Evolutionary conservation across 2,888 invertebrate genomes (phyloP).

Genomic region (Liodrosophila aerea): DNA sequence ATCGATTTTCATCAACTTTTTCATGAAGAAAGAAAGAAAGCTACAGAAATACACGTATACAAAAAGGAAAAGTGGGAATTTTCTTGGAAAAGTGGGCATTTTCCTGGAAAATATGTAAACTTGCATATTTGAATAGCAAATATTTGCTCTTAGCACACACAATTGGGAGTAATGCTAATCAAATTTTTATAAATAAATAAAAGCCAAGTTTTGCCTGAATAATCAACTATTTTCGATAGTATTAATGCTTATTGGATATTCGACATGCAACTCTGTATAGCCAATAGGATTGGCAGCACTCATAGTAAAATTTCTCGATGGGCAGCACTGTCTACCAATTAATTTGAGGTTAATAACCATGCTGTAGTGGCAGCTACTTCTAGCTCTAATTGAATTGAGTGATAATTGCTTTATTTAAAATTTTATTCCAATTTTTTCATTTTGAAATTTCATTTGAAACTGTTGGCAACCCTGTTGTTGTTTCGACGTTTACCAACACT

Average conservation of each 20-base stretch:
- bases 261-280: no score
- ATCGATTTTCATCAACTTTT: conserved; percentile 34
- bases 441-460: not conserved
- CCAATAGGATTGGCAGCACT: no score
- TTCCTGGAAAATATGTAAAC: conserved; percentile 8
- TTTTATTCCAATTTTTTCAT: no score
- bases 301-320: no score
- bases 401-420: no score
- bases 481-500: conserved; percentile 19
- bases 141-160: conserved; percentile 1
- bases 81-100: conserved; percentile 2
- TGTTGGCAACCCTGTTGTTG: not conserved
- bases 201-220: not conserved
- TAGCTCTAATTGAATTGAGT: no score
- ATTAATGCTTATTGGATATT: no score
- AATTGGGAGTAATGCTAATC: conserved; percentile 4
- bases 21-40: not conserved
- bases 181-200: not conserved
- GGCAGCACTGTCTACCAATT: not conserved
- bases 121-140: conserved; percentile 9
- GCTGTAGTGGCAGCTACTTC: no score
- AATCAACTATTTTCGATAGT: no score
- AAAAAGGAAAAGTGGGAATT: no score
- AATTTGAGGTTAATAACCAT: no score
- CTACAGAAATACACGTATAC: no score